A percentile compares a stretch with the other conserved stretches of the same genome.
These are phyloP conservation scores for Callipepla squamata DNA, from an alignment of 2,113 vertebrate genomes.

Conservation along the genomic window DNA sequence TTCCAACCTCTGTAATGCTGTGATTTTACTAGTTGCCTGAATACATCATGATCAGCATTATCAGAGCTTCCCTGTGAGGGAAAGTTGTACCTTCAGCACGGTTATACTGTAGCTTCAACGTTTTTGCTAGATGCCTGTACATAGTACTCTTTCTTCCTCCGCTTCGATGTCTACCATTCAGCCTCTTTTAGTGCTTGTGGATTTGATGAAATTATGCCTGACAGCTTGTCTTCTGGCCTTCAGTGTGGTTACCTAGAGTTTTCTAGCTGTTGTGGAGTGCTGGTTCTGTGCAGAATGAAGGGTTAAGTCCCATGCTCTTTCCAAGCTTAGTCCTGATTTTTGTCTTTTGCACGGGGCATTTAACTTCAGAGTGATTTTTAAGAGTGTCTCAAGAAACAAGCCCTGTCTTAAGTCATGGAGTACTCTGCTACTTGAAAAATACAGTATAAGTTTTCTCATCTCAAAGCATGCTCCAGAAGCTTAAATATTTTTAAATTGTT, in stretches of 20 bases:
- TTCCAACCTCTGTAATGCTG: too few species aligned
- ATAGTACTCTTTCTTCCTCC: not conserved
- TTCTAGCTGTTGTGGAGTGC: not conserved
- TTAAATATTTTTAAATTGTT: slow-evolving; percentile 28
- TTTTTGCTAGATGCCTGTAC: not conserved
- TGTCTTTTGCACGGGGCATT: not conserved
- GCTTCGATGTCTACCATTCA: not conserved
- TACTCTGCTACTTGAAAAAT: not conserved
- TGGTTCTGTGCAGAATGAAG: not conserved
- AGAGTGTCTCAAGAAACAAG: not conserved
- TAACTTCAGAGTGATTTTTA: not conserved
- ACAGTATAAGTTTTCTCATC: not conserved
- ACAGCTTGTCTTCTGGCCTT: not conserved
- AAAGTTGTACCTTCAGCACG: not conserved
- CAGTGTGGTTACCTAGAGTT: not conserved
- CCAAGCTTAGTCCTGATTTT: not conserved
- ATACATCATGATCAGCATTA: not conserved
- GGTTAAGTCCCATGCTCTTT: not conserved
- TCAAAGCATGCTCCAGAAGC: not conserved
- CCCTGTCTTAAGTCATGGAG: not conserved
- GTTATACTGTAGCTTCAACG: not conserved
- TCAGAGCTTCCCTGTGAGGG: not conserved
- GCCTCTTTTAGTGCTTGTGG: not conserved
- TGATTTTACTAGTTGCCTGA: not conserved
- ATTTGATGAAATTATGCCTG: slow-evolving; percentile 12